Evolutionary conservation across 2,797 vertebrate species (phyloP).

Genomic region (Gallinago solitaria): DNA sequence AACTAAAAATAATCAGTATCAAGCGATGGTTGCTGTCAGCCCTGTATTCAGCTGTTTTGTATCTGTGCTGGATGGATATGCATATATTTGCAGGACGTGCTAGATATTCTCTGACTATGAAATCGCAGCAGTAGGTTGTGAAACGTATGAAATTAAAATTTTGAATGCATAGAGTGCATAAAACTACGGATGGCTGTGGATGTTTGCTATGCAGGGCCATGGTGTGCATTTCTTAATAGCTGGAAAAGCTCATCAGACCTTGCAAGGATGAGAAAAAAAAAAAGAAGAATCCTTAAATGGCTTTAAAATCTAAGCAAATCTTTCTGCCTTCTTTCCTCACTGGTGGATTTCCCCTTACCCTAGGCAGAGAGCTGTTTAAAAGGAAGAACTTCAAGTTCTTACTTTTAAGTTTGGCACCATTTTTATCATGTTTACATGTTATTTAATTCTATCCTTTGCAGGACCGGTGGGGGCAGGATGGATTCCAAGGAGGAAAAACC

Average conservation of each 20-base stretch:
- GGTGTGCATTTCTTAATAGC: conserved; percentile 37
- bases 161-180: conserved; percentile 42
- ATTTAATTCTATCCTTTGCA: conserved; percentile 23
- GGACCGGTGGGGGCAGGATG: background rate
- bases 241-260: conserved; percentile 61
- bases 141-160: conserved; percentile 67
- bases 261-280: background rate
- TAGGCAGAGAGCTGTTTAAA: background rate
- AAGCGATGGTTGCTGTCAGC: background rate
- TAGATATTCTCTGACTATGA: conserved; percentile 22
- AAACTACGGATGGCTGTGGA: conserved; percentile 8
- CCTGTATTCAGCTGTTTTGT: background rate
- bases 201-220: conserved; percentile 19
- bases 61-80: background rate
- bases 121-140: conserved; percentile 4
- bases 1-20: conserved; percentile 27
- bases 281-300: background rate
- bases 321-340: background rate
- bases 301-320: conserved; percentile 55
- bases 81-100: background rate
- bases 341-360: conserved; percentile 13
- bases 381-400: conserved; percentile 29
- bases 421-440: conserved; percentile 30
- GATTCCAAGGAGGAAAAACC: conserved; percentile 23
- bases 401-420: conserved; percentile 21